These are phyloP conservation scores for Microdon myrmicae DNA, from an alignment of 2,888 invertebrate species.

Conservation along the genomic window DNA sequence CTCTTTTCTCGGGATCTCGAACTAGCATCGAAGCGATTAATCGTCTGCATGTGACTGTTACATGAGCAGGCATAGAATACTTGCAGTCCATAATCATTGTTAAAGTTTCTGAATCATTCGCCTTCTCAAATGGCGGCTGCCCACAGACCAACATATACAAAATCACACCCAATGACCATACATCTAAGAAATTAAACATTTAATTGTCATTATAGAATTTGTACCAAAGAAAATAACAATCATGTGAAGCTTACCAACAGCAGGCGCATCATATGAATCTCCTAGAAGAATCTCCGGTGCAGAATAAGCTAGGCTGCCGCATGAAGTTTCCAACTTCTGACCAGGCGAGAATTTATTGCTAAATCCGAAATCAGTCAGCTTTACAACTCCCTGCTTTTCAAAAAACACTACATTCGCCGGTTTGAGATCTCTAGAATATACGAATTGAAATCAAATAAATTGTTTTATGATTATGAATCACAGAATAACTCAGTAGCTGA, in stretches of 20 bases:
- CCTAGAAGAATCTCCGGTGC: conserved; percentile 99
- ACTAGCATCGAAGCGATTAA: conserved; percentile 94
- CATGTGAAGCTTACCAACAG: conserved; percentile 78
- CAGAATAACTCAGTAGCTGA: background rate
- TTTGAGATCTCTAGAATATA: conserved; percentile 83
- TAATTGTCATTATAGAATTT: background rate
- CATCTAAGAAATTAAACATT: conserved; percentile 72
- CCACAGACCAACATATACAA: conserved; percentile 98
- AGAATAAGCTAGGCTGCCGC: conserved; percentile 98
- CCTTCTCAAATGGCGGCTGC: conserved; percentile 97
- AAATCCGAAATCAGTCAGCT: conserved; percentile 97
- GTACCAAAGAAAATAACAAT: background rate
- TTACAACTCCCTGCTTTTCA: conserved; percentile 95
- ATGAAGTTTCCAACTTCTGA: conserved; percentile 96
- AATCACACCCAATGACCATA: conserved; percentile 99
- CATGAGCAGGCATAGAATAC: conserved; percentile 89
- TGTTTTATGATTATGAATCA: background rate
- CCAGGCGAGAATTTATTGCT: conserved; percentile 97
- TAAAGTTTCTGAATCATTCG: conserved; percentile 98
- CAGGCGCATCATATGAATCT: conserved; percentile 98
- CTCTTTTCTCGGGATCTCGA: conserved; percentile 90
- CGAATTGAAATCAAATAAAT: conserved; percentile 6
- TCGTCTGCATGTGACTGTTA: conserved; percentile 87
- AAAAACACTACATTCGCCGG: conserved; percentile 99
- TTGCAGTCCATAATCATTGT: conserved; percentile 99